Evolutionary conservation across 2,113 vertebrate species (phyloP).

Genomic region (Nanorana parkeri): DNA sequence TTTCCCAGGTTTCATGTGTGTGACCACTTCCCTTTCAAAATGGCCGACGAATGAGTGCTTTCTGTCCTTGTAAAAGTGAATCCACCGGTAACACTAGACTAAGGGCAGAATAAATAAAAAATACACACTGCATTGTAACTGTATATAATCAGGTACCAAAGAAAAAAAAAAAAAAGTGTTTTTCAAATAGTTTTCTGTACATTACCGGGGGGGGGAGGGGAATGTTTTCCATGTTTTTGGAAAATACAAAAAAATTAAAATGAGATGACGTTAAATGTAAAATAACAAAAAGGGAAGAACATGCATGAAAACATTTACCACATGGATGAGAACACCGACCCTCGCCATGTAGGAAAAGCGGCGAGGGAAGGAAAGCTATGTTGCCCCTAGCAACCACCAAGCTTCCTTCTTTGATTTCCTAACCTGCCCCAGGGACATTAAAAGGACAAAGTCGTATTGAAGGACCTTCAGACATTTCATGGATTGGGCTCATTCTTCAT

Average conservation of each 20-base stretch:
- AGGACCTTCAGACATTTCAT: too few relatives aligned
- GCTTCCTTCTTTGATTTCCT: too few relatives aligned
- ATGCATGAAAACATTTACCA: not conserved
- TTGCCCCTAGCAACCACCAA: too few relatives aligned
- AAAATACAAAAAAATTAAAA: conserved; percentile 9
- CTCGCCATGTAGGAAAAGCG: too few relatives aligned
- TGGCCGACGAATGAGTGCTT: not conserved
- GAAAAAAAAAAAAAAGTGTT: conserved; percentile 31
- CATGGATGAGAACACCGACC: too few relatives aligned
- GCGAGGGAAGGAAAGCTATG: too few relatives aligned
- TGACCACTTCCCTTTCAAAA: not conserved
- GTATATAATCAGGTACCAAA: conserved; percentile 33
- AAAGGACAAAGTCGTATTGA: too few relatives aligned
- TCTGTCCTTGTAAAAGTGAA: conserved; percentile 17
- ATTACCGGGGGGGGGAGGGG: not conserved
- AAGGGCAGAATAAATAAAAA: conserved; percentile 52
- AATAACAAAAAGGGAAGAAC: conserved; percentile 10
- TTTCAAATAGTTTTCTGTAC: conserved; percentile 32
- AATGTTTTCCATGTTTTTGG: not conserved
- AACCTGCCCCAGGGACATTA: too few relatives aligned
- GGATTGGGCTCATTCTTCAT: too few relatives aligned
- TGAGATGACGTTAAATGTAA: conserved; percentile 12
- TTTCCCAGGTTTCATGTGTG: too few relatives aligned
- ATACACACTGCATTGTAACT: conserved; percentile 45
- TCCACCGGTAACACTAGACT: conserved; percentile 10